Percentiles rank a stretch among this genome's conserved stretches.
phyloP scores from a whole-genome alignment of 37 sponge, comb jelly and placozoan genomes.

The Ianthella basta region DNA sequence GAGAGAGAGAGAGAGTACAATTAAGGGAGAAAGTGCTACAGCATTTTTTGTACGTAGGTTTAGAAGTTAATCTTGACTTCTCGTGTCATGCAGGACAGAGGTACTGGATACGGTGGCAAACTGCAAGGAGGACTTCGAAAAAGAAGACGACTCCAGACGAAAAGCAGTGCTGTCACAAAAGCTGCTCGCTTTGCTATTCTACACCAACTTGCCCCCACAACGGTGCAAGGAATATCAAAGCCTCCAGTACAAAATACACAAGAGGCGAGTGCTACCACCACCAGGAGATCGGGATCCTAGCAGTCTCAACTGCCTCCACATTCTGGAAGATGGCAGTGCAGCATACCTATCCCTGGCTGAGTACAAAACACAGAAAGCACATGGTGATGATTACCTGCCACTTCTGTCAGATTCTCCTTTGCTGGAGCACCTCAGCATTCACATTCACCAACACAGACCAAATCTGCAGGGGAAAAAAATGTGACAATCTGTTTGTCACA shows the following conservation, averaged over 20 bases:
- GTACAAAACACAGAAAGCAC: not conserved
- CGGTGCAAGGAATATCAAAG: too few relatives aligned
- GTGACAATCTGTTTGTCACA: too few relatives aligned
- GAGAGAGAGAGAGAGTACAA: too few relatives aligned
- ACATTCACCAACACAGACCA: too few relatives aligned
- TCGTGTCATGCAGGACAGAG: not conserved
- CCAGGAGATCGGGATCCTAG: not conserved
- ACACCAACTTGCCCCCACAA: too few relatives aligned
- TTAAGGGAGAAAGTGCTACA: too few relatives aligned
- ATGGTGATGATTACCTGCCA: not conserved
- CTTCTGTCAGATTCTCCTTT: not conserved
- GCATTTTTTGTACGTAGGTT: too few relatives aligned
- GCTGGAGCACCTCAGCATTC: not conserved
- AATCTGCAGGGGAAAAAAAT: too few relatives aligned
- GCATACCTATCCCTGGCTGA: not conserved
- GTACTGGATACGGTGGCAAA: not conserved
- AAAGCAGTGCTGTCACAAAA: too few relatives aligned
- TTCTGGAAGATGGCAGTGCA: not conserved
- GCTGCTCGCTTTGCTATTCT: too few relatives aligned
- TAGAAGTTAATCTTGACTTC: too few relatives aligned
- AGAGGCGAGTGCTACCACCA: not conserved
- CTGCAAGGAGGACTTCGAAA: not conserved
- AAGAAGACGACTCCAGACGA: not conserved
- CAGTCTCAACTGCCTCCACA: not conserved
- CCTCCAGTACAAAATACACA: not conserved